A percentile compares a stretch with the other conserved stretches of the same genome.
Evolutionary conservation across 1,140 invertebrate species (phyloP).

Genomic region (Littorina saxatilis): DNA sequence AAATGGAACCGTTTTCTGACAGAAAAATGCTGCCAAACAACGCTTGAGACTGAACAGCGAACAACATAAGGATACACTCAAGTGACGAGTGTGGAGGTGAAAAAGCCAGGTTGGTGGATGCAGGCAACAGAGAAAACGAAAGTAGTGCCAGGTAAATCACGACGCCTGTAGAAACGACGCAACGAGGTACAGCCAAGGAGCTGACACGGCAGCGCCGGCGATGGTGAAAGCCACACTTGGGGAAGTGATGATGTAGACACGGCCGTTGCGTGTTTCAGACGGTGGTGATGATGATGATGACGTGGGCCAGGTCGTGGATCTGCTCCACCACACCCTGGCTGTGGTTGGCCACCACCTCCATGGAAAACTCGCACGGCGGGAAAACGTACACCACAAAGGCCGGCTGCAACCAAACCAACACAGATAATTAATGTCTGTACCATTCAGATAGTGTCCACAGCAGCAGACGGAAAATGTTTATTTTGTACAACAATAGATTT

Average conservation of each 20-base stretch:
- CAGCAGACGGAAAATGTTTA: no score
- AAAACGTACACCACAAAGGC: constrained; percentile 99
- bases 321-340: constrained; percentile 91
- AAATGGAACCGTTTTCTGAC: constrained; percentile 31
- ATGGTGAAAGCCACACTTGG: no score
- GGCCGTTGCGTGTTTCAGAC: constrained; percentile 26
- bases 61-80: no score
- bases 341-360: constrained; percentile 91
- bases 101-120: no score
- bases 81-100: no score
- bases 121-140: no score
- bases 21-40: constrained; percentile 31
- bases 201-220: not conserved
- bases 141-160: no score
- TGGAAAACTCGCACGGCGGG: constrained; percentile 97
- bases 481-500: no score
- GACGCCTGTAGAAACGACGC: not conserved
- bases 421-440: no score
- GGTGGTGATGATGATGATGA: constrained; percentile 91
- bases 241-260: no score
- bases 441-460: no score
- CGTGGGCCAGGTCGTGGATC: constrained; percentile 86
- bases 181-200: not conserved
- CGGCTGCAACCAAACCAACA: constrained; percentile 81
- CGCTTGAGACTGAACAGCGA: constrained; percentile 14